Evolutionary conservation across 2,797 vertebrate species (phyloP).

Genomic region (Chromis chromis): DNA sequence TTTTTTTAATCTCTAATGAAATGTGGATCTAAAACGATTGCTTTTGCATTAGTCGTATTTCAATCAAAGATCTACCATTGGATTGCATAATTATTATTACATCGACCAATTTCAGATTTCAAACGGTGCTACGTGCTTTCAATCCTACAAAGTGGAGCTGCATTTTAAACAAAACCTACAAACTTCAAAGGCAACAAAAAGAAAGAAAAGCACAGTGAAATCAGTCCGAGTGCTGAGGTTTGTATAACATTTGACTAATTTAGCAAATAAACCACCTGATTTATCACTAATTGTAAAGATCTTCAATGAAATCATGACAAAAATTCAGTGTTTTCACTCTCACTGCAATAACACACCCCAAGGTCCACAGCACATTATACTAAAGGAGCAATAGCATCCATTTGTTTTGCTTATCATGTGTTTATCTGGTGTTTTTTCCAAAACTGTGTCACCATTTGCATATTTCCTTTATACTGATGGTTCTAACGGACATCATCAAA

Average conservation of each 20-base stretch:
- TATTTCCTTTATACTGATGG: slow-evolving; percentile 26
- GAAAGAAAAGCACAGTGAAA: background rate
- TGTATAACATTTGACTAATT: background rate
- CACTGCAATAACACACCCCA: background rate
- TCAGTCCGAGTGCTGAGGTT: slow-evolving; percentile 2
- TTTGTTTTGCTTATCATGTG: slow-evolving; percentile 25
- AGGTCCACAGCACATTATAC: slow-evolving; percentile 27
- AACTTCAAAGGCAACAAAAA: slow-evolving; percentile 7
- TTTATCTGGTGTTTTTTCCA: slow-evolving; percentile 4
- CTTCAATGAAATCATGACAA: slow-evolving; percentile 2
- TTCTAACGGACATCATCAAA: slow-evolving; percentile 17
- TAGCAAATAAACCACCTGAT: slow-evolving; percentile 17
- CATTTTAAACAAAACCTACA: background rate
- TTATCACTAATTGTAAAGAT: slow-evolving; percentile 24
- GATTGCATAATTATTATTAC: background rate
- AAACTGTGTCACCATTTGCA: slow-evolving; percentile 28
- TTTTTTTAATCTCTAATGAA: background rate
- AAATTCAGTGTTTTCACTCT: background rate
- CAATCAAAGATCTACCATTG: background rate
- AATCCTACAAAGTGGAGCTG: background rate
- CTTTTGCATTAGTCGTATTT: slow-evolving; percentile 2
- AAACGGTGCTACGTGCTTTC: background rate
- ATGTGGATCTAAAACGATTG: background rate
- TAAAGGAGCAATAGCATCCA: slow-evolving; percentile 15
- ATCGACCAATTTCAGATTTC: background rate